Base-by-base conservation (phyloP, 2,888 invertebrate species). In the Falcaria lacertinaria region DNA sequence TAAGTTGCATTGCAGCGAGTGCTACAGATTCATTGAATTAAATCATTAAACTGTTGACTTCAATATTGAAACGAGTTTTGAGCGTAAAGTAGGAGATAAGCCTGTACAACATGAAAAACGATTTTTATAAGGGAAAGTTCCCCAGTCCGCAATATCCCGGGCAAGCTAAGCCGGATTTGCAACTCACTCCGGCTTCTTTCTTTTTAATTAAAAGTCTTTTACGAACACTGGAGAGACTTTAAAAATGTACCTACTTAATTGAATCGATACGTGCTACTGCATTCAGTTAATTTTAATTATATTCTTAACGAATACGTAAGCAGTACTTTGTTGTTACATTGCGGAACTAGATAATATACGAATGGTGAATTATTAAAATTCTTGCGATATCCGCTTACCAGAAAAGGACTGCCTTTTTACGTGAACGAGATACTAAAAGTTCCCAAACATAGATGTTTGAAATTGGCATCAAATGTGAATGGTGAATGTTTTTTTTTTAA, bases 171-270 rank as follows among this genome's bases (percentile, higher is more conserved):
- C 77, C 76, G 81, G 84, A 84, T 86, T 85, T 81, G 83, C 84
- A 79, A 78, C 79, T 81, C 77, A 72, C 74, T 77, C 70, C 62
- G 60, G 60, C 67, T 67, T 68, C 66, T 77, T 71, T 71, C 69
- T 77, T 81, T 83, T 84, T 82, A 84, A 84, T 84, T 82, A 84
- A 85, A 83, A 77, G 67, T 72, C 74, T 79, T 82, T 82, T 78
- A 78, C 75, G 64, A 65, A 69, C 65, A 60, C 63, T 54, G 54
- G 57, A 60, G 68, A 69, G 65, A 70, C 69, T 66, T 68, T 67
- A 67, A 68, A 70, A 72, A 64, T 68, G 57, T 63, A 67, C 58
- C 61, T 64, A 62, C 65, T 52, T 37, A 22, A 37, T 22, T 25
- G 14, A 22, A 37, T 34, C 42, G 43, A 33, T 36, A 36, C 39